Percentiles rank a stretch among this genome's conserved stretches.
phyloP scores from a whole-genome alignment of 2,797 vertebrate genomes.

The Microtus californicus region DNA sequence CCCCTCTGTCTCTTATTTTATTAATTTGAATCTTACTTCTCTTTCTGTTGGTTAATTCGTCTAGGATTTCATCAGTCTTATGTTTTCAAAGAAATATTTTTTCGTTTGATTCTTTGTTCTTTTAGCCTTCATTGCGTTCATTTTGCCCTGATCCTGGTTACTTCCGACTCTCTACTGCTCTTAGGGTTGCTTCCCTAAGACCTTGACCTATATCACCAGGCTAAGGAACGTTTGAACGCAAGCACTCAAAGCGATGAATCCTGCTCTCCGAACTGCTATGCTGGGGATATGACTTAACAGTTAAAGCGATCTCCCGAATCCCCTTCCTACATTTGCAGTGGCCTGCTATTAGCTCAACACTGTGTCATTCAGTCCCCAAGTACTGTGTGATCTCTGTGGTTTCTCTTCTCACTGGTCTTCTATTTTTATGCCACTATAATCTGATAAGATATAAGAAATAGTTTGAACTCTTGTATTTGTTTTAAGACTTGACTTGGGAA shows the following conservation, averaged over 20 bases:
- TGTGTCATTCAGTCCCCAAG: background rate
- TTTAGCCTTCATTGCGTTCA: background rate
- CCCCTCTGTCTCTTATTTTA: background rate
- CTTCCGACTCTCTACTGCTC: background rate
- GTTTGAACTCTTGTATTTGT: background rate
- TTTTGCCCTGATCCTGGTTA: background rate
- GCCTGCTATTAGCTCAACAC: background rate
- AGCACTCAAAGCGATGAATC: background rate
- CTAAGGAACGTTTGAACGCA: background rate
- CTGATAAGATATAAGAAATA: background rate
- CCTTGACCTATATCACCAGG: background rate
- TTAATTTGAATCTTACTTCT: background rate
- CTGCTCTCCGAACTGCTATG: background rate
- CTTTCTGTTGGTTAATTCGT: background rate
- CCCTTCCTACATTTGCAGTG: background rate
- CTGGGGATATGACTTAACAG: background rate
- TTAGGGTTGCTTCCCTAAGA: background rate
- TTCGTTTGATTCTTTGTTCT: background rate
- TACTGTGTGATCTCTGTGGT: background rate
- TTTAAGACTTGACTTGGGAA: background rate
- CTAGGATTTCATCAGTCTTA: background rate
- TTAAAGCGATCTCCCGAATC: background rate
- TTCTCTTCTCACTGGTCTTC: background rate
- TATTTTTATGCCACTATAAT: background rate
- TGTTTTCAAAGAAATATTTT: background rate